These are phyloP conservation scores for Gonioctena quinquepunctata DNA, from an alignment of 1,140 invertebrate species.

Conservation along the genomic window DNA sequence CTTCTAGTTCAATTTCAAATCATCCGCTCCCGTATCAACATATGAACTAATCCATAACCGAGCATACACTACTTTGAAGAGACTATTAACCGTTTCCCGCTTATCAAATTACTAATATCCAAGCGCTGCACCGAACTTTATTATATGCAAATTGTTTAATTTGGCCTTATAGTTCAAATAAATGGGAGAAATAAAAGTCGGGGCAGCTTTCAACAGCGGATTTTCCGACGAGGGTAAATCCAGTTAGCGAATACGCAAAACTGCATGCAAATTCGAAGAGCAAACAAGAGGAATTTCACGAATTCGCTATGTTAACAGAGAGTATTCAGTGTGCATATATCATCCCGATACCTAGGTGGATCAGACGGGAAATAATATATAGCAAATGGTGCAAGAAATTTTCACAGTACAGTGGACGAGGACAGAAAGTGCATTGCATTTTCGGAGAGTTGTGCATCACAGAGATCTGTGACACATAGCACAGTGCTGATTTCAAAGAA, in stretches of 20 bases:
- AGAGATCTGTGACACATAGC: too few species aligned
- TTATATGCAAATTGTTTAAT: not conserved
- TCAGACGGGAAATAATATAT: too few species aligned
- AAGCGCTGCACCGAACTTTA: not conserved
- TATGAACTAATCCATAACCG: too few species aligned
- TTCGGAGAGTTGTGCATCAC: too few species aligned
- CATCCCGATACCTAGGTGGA: not conserved
- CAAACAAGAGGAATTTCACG: constrained; percentile 2
- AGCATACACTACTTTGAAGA: not conserved
- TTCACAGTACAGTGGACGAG: too few species aligned
- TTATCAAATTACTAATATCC: not conserved
- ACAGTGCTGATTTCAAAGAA: too few species aligned
- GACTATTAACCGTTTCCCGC: not conserved
- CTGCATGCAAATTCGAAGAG: constrained; percentile 17
- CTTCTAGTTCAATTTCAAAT: too few species aligned
- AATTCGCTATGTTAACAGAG: constrained; percentile 13
- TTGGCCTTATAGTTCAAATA: constrained; percentile 14
- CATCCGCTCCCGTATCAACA: too few species aligned
- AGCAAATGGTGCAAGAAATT: too few species aligned
- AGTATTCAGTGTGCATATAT: constrained; percentile 9
- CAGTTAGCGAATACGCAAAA: constrained; percentile 23
- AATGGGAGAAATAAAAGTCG: constrained; percentile 13
- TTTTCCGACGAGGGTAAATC: constrained; percentile 18
- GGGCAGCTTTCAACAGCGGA: not conserved
- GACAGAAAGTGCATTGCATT: too few species aligned